Evolutionary conservation across 2,113 vertebrate genomes (phyloP), one percentile per base, ranked within the genome.

Genomic region (Mellivora capensis): DNA sequence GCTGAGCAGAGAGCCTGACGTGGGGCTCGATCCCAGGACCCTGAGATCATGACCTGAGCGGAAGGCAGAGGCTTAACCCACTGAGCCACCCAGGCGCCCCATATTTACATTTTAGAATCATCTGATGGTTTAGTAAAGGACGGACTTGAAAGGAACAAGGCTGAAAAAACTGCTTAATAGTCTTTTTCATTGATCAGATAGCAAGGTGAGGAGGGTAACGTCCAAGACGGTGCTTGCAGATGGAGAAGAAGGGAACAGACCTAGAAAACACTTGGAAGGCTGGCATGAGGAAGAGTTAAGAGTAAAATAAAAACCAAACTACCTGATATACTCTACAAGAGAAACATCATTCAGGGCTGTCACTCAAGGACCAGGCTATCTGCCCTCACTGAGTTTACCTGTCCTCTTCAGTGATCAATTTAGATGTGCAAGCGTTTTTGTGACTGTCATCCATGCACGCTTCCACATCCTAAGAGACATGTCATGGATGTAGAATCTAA

Each of bases 151-250:
- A 14, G 49, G 10, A 90, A 67, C 3, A 79, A 80, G 42, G n/a
- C 6, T 61, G 6, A 87, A 59, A 91, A 95, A 90, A 67, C 1
- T 79, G n/a, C 39, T 57, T 83, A 91, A 91, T 29, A 91, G 39
- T 57, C 18, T 37, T 13, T 97, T 79, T 86, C 29, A 54, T 21
- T 18, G 49, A 15, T 87, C 61, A 94, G 23, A 6, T 47, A 89
- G 72, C 62, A 84, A 86, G 34, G 94, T 61, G 86, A 80, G n/a
- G 6, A 71, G 1, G 3, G 9, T 86, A 14, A 47, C 39, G 27
- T 47, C 34, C 15, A 31, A 61, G 83, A n/a, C 6, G 79, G 23
- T 4, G 67, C 86, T 85, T 8, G 0, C 11, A 91, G 47, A 37
- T 17, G 6, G 18, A 91, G 31, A 93, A 39, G 64, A 69, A 39